phyloP scores from a whole-genome alignment of 2,888 invertebrate genomes.

The Lasioglossum malachurum region DNA sequence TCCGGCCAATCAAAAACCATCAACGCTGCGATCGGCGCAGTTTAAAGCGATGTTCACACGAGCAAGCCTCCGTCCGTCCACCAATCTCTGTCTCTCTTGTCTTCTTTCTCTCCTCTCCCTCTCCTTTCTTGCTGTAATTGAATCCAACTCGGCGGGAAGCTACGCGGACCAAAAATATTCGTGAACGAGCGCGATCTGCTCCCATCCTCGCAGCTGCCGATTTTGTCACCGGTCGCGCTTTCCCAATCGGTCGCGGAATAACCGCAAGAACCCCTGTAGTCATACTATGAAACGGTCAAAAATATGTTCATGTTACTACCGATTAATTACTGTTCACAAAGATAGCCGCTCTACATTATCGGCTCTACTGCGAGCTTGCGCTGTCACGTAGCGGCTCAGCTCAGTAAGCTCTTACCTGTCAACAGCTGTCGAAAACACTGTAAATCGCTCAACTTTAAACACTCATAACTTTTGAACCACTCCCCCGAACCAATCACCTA shows the following conservation, averaged over 20 bases:
- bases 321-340: too few species aligned
- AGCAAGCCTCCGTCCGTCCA: slow-evolving; percentile 35
- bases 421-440: too few species aligned
- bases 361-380: too few species aligned
- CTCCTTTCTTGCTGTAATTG: slow-evolving; percentile 67
- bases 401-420: too few species aligned
- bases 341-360: too few species aligned
- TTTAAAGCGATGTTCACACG: slow-evolving; percentile 66
- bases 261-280: too few species aligned
- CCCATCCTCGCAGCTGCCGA: neutral
- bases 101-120: neutral
- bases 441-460: too few species aligned
- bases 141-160: slow-evolving; percentile 68
- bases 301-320: neutral
- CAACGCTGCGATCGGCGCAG: slow-evolving; percentile 73
- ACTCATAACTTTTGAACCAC: too few species aligned
- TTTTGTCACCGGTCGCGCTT: slow-evolving; percentile 21
- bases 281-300: neutral
- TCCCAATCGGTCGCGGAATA: neutral
- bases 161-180: neutral
- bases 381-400: too few species aligned
- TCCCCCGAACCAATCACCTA: too few species aligned
- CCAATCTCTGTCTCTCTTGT: neutral
- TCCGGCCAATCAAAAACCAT: slow-evolving; percentile 84
- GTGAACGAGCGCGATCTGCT: neutral